phyloP scores from a whole-genome alignment of 2,888 invertebrate genomes.

The Drosophila subquinaria region DNA sequence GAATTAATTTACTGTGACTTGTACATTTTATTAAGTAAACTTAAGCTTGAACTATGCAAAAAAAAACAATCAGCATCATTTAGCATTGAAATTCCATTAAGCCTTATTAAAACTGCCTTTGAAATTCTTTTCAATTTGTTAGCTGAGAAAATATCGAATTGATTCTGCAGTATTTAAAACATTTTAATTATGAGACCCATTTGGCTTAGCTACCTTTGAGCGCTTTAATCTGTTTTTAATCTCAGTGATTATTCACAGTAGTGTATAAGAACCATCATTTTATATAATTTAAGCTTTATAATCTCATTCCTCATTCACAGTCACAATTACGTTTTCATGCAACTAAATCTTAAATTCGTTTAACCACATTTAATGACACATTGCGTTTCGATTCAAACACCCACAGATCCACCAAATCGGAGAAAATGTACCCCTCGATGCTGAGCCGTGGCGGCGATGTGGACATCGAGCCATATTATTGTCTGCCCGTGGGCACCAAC shows the following conservation, averaged over 20 bases:
- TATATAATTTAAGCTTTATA: background rate
- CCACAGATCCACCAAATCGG: slow-evolving; percentile 96
- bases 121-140: too few species aligned
- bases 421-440: slow-evolving; percentile 97
- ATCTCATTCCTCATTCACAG: background rate
- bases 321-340: background rate
- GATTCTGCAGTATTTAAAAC: background rate
- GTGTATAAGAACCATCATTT: background rate
- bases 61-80: background rate
- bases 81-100: too few species aligned
- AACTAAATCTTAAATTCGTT: slow-evolving; percentile 2
- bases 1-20: background rate
- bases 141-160: background rate
- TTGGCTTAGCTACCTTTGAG: too few species aligned
- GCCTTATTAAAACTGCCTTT: too few species aligned
- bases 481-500: slow-evolving; percentile 90
- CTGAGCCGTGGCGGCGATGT: slow-evolving; percentile 92
- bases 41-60: background rate
- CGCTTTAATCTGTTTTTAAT: background rate
- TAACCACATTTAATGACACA: slow-evolving; percentile 34
- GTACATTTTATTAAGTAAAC: too few species aligned
- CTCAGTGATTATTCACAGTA: background rate
- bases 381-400: slow-evolving; percentile 12
- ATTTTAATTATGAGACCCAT: background rate
- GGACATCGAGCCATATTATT: slow-evolving; percentile 94